Base-by-base conservation (phyloP, 2,888 invertebrate genomes). In the Hemaris fuciformis region DNA sequence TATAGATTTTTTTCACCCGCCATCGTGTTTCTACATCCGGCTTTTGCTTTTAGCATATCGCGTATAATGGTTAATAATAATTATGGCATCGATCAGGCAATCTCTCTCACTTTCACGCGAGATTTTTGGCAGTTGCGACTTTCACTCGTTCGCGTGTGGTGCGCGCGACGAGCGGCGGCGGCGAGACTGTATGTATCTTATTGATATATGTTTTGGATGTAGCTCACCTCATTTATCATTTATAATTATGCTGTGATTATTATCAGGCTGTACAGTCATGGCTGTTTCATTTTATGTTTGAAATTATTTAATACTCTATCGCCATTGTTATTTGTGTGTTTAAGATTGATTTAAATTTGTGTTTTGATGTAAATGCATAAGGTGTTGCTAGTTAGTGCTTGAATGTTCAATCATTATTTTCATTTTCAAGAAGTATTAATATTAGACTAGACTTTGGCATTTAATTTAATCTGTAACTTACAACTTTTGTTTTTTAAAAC, bases 61-160 rank as follows among this genome's bases (percentile, higher is more conserved):
- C 84, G 75, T 87, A 86, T 90, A 89, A 89, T 90, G 85, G 86
- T 79, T 89, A 90, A 89, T 91, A 92, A 91, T 92, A 91, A 91
- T 92, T 90, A 90, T 85, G 82, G 86, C 88, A 88, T 90, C 89
- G 91, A 92, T 91, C 91, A 88, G 80, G 70, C 75, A 69, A 70
- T 71, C 88, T 88, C 88, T 88, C 88, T 81, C 76, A 82, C 91
- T 92, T 92, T 92, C 91, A 83, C 89, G 76, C 77, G 81, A 89
- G 86, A 91, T 89, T 92, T 64, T 92, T 87, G 91, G 91, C 90
- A 88, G 87, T 84, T 69, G 72, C 70, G 71, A 88, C 91, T 91
- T 91, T 91, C 91, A 89, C 91, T 88, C 73, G 71, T 22, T 38
- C 42, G 34, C 18, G 70, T 63, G 45, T 67, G 80, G 78, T 67